A percentile compares a stretch with the other conserved stretches of the same genome.
These are phyloP conservation scores for Quadroppia sp. DNA, from an alignment of 2,888 invertebrate species.

Conservation along the genomic window DNA sequence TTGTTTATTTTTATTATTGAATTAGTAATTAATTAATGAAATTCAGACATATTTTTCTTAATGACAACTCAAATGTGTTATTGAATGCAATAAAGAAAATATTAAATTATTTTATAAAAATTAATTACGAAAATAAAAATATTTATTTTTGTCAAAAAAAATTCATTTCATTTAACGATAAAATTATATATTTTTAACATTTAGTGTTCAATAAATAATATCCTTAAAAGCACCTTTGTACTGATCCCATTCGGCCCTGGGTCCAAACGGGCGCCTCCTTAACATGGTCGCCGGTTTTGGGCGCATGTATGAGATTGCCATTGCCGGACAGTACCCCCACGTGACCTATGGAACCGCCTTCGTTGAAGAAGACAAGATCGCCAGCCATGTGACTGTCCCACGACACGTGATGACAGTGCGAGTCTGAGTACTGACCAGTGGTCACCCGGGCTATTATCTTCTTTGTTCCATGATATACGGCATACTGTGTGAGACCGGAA, in stretches of 20 bases:
- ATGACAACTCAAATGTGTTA: too few species aligned
- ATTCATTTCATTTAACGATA: too few species aligned
- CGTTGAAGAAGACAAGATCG: slow-evolving; percentile 26
- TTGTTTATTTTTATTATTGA: too few species aligned
- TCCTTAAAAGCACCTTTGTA: not conserved
- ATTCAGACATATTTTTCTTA: too few species aligned
- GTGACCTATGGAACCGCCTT: slow-evolving; percentile 19
- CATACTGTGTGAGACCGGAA: slow-evolving; percentile 19
- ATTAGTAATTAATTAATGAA: too few species aligned
- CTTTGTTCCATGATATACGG: slow-evolving; percentile 17
- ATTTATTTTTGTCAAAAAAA: too few species aligned
- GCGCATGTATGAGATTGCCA: not conserved
- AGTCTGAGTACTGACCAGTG: slow-evolving; percentile 8
- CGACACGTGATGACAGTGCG: not conserved
- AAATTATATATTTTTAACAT: too few species aligned
- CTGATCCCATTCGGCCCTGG: not conserved
- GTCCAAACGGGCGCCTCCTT: not conserved
- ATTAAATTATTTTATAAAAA: too few species aligned
- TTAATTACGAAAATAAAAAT: too few species aligned
- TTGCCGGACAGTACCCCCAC: not conserved
- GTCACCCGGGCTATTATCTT: slow-evolving; percentile 20
- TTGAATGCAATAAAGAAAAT: too few species aligned
- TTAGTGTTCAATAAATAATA: too few species aligned
- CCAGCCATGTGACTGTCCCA: not conserved
- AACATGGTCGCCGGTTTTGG: slow-evolving; percentile 16